A percentile compares a stretch with the other conserved stretches of the same genome.
Evolutionary conservation across 2,797 vertebrate genomes (phyloP).

Genomic region (Megalops cyprinoides): DNA sequence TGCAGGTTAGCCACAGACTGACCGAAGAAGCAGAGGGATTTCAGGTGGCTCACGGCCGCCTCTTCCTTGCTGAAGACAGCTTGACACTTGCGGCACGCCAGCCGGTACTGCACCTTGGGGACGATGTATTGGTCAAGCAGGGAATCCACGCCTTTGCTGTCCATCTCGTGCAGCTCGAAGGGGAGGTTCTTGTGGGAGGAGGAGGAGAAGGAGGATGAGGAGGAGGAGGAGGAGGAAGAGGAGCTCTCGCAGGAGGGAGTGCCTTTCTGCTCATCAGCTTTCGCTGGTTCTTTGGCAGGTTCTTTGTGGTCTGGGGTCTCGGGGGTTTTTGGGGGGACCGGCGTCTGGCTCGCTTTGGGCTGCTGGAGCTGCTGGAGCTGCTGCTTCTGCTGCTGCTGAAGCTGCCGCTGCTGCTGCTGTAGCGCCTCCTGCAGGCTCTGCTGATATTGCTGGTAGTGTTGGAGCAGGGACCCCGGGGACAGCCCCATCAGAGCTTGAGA

Average conservation of each 20-base stretch:
- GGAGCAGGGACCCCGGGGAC: slow-evolving; percentile 82
- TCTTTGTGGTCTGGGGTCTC: slow-evolving; percentile 80
- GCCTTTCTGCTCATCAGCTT: slow-evolving; percentile 82
- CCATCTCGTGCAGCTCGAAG: slow-evolving; percentile 77
- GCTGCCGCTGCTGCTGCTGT: slow-evolving; percentile 63
- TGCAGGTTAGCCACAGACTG: slow-evolving; percentile 80
- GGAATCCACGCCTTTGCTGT: slow-evolving; percentile 76
- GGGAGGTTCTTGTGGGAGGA: slow-evolving; percentile 74
- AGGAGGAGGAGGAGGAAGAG: slow-evolving; percentile 31
- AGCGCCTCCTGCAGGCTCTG: slow-evolving; percentile 88
- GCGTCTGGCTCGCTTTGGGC: slow-evolving; percentile 78
- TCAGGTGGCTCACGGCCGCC: slow-evolving; percentile 79
- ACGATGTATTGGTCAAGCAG: slow-evolving; percentile 83
- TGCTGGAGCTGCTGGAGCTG: slow-evolving; percentile 49
- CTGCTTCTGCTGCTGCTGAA: slow-evolving; percentile 63
- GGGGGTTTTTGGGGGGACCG: slow-evolving; percentile 62
- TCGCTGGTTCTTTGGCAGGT: slow-evolving; percentile 84
- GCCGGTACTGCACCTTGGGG: slow-evolving; percentile 84
- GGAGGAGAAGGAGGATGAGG: slow-evolving; percentile 47
- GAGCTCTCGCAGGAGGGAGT: slow-evolving; percentile 70
- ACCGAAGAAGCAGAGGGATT: slow-evolving; percentile 83
- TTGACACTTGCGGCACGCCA: slow-evolving; percentile 86
- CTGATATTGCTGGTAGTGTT: slow-evolving; percentile 91
- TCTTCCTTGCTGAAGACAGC: slow-evolving; percentile 79
- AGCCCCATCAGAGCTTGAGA: slow-evolving; percentile 86